A percentile compares a stretch with the other conserved stretches of the same genome.
phyloP scores from a whole-genome alignment of 2,888 invertebrate species.

The Xylocampa areola region DNA sequence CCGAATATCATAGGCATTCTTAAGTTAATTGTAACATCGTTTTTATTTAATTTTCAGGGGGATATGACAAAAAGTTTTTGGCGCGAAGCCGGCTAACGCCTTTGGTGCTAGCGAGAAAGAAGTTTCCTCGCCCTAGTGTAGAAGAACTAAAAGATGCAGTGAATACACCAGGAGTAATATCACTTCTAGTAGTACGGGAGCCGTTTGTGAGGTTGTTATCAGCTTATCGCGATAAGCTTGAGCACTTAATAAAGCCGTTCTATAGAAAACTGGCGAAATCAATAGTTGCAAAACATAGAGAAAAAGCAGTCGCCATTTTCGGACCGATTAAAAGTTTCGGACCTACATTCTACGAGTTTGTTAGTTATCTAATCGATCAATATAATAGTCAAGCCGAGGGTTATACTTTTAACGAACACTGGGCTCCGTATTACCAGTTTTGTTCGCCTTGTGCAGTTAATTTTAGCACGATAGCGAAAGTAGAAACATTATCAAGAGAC shows the following conservation, averaged over 20 bases:
- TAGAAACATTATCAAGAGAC: constrained; percentile 91
- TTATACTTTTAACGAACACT: constrained; percentile 90
- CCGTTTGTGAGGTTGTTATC: constrained; percentile 93
- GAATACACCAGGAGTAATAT: constrained; percentile 90
- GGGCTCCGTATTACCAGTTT: constrained; percentile 91
- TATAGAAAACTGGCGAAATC: constrained; percentile 92
- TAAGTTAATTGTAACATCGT: too few relatives aligned
- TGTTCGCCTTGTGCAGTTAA: constrained; percentile 92
- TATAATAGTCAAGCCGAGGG: constrained; percentile 85
- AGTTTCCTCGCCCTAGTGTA: constrained; percentile 92
- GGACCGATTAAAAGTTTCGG: constrained; percentile 83
- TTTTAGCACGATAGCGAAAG: constrained; percentile 91
- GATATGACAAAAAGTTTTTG: constrained; percentile 90
- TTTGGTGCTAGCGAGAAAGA: constrained; percentile 91
- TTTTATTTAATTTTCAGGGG: constrained; percentile 78
- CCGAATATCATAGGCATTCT: too few relatives aligned
- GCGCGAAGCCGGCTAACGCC: constrained; percentile 91
- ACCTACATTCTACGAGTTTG: constrained; percentile 93
- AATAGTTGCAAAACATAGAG: constrained; percentile 91
- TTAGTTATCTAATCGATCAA: constrained; percentile 91
- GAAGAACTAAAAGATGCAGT: constrained; percentile 91
- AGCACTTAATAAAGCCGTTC: constrained; percentile 92
- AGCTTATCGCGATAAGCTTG: constrained; percentile 93
- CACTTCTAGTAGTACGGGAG: constrained; percentile 92
- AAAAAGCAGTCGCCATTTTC: constrained; percentile 71